Percentiles rank a stretch among this genome's conserved stretches.
Evolutionary conservation across 2,113 vertebrate genomes (phyloP).

Genomic region (Cyrtonyx montezumae): DNA sequence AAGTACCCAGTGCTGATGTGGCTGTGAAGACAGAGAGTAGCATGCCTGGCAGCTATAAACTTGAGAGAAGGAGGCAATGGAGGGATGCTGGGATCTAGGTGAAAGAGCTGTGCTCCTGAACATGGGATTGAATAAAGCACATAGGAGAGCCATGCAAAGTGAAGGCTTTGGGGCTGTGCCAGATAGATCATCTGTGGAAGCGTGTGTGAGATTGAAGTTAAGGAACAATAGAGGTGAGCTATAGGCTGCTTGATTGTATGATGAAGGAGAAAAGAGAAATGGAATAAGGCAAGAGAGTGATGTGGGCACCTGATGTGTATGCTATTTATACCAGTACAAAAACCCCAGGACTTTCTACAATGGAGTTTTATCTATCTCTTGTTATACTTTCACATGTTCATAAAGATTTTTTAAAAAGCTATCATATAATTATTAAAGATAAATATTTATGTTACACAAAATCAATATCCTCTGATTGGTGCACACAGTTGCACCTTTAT

Average conservation of each 20-base stretch:
- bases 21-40: neutral
- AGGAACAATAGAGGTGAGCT: neutral
- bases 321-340: neutral
- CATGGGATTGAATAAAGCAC: neutral
- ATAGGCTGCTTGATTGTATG: neutral
- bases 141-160: neutral
- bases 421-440: neutral
- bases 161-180: neutral
- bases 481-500: rapidly evolving
- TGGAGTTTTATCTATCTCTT: neutral
- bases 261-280: neutral
- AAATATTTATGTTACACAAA: neutral
- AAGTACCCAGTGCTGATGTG: neutral
- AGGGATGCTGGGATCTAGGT: neutral
- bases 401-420: neutral
- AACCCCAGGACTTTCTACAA: neutral
- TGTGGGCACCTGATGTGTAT: neutral
- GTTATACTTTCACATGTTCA: neutral
- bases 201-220: neutral
- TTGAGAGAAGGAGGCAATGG: neutral
- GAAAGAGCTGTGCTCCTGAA: neutral
- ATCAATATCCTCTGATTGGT: neutral
- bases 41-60: neutral
- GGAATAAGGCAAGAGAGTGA: neutral
- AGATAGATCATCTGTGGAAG: neutral